Evolutionary conservation across 2,797 vertebrate species (phyloP).

Genomic region (Crocodylus rhombifer): DNA sequence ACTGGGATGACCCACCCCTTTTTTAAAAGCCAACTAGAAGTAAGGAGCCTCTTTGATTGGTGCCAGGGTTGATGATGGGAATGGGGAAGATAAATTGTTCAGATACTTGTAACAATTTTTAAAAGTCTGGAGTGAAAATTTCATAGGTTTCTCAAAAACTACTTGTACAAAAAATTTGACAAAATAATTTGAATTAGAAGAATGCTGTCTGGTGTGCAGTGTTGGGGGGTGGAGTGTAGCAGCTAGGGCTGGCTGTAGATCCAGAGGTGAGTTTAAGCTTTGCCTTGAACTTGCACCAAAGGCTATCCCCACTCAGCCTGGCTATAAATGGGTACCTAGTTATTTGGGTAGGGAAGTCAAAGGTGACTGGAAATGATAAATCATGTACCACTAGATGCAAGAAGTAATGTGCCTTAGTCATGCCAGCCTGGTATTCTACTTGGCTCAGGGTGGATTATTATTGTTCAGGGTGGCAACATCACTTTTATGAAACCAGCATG

Average conservation of each 20-base stretch:
- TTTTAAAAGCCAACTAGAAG: background rate
- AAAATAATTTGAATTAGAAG: background rate
- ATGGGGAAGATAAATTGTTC: no score
- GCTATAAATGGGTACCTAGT: no score
- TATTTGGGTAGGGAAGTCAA: no score
- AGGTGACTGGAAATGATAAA: no score
- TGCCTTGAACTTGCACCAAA: background rate
- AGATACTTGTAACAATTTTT: background rate
- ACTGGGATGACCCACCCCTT: background rate
- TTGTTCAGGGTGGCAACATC: no score
- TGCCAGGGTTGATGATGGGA: no score
- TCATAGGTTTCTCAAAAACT: background rate
- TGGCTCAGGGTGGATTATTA: no score
- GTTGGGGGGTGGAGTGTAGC: background rate
- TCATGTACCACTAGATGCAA: no score
- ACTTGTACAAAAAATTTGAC: background rate
- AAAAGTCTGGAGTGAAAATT: background rate
- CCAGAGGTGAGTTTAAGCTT: background rate
- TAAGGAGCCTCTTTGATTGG: no score
- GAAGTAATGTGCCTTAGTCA: no score
- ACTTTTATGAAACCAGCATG: no score
- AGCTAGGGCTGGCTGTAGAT: background rate
- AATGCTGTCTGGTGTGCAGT: background rate
- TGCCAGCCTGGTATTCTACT: no score
- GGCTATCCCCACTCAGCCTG: background rate